Conservation (phyloP, 2,888 invertebrate species). For the Drosophila barbarae region DNA sequence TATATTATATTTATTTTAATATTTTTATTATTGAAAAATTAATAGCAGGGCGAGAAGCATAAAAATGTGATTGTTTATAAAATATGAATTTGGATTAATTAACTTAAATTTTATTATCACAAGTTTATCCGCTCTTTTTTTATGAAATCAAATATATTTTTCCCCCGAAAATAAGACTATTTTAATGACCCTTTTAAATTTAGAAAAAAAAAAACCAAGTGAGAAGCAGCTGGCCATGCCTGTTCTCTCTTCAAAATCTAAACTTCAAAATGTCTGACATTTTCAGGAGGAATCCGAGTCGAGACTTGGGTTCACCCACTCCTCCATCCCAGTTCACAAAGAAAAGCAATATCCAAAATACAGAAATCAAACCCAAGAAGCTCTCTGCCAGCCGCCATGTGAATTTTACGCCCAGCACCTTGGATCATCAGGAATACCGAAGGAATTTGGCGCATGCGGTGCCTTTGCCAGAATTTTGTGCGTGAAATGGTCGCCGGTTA, state of each 20-base stretch:
- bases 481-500: neutral
- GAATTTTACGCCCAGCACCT: conserved; percentile 11
- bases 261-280: neutral
- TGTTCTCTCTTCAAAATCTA: neutral
- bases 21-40: no score
- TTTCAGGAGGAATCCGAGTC: conserved; percentile 1
- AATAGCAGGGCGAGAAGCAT: no score
- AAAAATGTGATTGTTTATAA: no score
- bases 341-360: neutral
- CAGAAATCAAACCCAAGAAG: neutral
- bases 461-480: neutral
- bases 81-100: no score
- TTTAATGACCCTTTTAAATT: neutral
- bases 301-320: neutral
- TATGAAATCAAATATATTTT: neutral
- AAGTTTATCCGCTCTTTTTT: no score
- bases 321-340: neutral
- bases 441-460: neutral
- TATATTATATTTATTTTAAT: no score
- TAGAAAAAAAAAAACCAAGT: neutral
- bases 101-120: no score
- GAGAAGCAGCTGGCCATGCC: conserved; percentile 10
- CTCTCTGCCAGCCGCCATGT: neutral
- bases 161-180: neutral
- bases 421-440: conserved; percentile 14